Conservation (phyloP, 2,797 vertebrate genomes). For the Neostethus bicornis region DNA sequence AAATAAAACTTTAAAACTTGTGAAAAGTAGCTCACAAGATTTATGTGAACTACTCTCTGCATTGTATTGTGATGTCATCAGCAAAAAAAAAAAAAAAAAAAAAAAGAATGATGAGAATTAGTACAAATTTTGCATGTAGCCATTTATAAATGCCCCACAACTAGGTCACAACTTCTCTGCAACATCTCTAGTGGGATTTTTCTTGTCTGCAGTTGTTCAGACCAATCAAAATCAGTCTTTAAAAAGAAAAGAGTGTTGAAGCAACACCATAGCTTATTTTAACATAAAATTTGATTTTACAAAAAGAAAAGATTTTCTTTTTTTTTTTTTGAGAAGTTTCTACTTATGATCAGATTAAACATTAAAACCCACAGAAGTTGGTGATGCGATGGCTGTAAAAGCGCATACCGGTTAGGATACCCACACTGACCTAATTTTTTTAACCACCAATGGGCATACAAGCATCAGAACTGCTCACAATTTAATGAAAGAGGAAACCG, state of each 20-base stretch:
- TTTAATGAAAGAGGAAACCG: neutral
- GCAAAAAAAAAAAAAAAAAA: neutral
- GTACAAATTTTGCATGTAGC: neutral
- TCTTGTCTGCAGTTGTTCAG: neutral
- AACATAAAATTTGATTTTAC: neutral
- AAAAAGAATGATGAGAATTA: neutral
- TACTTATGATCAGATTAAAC: neutral
- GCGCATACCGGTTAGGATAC: neutral
- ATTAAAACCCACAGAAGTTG: neutral
- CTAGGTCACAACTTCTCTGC: neutral
- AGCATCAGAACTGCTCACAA: neutral
- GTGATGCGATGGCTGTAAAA: neutral
- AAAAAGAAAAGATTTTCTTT: neutral
- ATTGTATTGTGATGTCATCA: neutral
- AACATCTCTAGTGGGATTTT: neutral
- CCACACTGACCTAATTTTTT: neutral
- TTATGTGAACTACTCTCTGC: neutral
- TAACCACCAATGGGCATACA: neutral
- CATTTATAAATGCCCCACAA: neutral
- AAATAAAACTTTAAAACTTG: neutral
- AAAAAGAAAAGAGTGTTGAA: neutral
- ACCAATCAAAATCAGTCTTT: neutral
- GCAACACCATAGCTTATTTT: no score
- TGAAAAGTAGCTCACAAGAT: neutral
- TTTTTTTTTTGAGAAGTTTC: neutral